These are phyloP conservation scores for Tinea trinotella DNA, from an alignment of 2,888 invertebrate species.

Conservation along the genomic window DNA sequence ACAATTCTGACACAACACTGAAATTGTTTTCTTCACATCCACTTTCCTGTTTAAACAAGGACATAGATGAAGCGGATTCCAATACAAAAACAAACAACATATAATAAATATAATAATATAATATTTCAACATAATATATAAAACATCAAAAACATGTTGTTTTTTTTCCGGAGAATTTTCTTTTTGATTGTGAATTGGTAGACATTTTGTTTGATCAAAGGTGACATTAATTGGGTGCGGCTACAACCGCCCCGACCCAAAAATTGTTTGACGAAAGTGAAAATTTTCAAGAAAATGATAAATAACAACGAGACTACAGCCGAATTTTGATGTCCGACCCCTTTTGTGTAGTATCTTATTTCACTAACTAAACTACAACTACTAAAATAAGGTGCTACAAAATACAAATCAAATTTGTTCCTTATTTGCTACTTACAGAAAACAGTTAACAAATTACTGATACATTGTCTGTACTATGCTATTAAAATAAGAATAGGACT, in stretches of 20 bases:
- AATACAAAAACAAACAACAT: too few relatives aligned
- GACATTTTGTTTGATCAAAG: conserved; percentile 4
- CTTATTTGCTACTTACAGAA: too few relatives aligned
- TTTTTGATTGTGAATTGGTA: not conserved
- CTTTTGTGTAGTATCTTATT: conserved; percentile 59
- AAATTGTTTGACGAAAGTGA: conserved; percentile 30
- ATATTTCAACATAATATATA: too few relatives aligned
- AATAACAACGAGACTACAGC: conserved; percentile 51
- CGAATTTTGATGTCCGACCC: conserved; percentile 62
- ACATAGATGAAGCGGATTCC: too few relatives aligned
- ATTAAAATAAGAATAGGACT: too few relatives aligned
- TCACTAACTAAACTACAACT: conserved; percentile 26
- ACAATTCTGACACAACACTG: too few relatives aligned
- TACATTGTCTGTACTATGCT: too few relatives aligned
- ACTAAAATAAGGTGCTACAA: not conserved
- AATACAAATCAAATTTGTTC: too few relatives aligned
- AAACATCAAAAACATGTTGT: not conserved
- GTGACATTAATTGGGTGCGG: conserved; percentile 17
- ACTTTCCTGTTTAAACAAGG: too few relatives aligned
- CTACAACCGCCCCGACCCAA: not conserved
- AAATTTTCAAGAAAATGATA: conserved; percentile 65
- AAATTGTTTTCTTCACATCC: too few relatives aligned
- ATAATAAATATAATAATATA: too few relatives aligned
- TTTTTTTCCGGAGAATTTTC: not conserved
- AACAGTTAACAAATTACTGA: too few relatives aligned